Evolutionary conservation across 2,113 vertebrate species (phyloP).

Genomic region (Hemiscyllium ocellatum): DNA sequence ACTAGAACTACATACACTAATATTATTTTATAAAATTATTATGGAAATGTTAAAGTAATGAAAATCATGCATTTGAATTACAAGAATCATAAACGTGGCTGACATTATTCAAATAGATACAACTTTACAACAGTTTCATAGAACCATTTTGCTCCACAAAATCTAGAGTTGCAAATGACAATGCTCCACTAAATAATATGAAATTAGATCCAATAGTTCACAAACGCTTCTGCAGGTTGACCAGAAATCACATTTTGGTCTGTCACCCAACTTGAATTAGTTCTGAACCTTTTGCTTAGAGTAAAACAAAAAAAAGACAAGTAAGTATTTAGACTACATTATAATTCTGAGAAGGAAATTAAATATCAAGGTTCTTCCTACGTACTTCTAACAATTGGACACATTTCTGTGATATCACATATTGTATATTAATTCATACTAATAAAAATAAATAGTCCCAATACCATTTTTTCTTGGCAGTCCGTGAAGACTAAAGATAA

Average conservation of each 20-base stretch:
- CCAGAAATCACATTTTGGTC: neutral
- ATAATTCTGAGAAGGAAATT: neutral
- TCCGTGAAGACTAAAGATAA: too few species aligned
- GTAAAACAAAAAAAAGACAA: neutral
- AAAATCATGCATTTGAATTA: neutral
- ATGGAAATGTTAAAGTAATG: neutral
- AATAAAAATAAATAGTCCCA: neutral
- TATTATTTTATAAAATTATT: neutral
- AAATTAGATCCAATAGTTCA: neutral
- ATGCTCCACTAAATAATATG: neutral
- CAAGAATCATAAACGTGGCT: neutral
- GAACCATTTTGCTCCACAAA: neutral
- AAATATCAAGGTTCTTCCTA: neutral
- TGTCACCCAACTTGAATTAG: neutral
- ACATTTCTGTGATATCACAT: neutral
- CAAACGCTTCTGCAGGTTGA: neutral
- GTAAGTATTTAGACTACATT: neutral
- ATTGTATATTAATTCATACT: neutral
- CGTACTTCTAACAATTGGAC: neutral
- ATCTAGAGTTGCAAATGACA: neutral
- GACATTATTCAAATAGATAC: neutral
- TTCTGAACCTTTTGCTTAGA: neutral
- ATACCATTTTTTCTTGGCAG: neutral
- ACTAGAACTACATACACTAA: neutral
- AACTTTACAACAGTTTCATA: neutral